These are phyloP conservation scores for Holotrichia oblita DNA, from an alignment of 1,140 invertebrate genomes.

Conservation along the genomic window DNA sequence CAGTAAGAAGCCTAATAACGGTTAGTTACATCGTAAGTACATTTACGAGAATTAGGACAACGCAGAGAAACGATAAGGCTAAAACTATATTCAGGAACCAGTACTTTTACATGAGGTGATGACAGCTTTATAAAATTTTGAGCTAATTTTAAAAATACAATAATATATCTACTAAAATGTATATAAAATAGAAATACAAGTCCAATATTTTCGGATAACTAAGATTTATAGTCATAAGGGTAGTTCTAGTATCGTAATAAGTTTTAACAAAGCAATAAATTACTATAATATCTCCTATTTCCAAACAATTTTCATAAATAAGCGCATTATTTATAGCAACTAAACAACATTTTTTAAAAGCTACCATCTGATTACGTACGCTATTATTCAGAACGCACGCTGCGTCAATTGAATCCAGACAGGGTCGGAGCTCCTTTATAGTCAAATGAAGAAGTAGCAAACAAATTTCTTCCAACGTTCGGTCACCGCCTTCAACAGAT, in stretches of 20 bases:
- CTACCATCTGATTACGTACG: conserved; percentile 7
- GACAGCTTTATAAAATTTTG: no score
- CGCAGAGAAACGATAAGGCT: no score
- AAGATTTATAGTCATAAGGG: background rate
- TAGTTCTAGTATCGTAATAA: background rate
- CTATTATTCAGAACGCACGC: background rate
- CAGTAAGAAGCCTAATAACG: no score
- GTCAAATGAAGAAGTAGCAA: background rate
- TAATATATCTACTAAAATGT: no score
- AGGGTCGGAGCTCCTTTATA: background rate
- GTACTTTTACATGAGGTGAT: no score
- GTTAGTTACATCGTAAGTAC: no score
- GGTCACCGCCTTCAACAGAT: conserved; percentile 44
- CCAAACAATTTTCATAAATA: conserved; percentile 18
- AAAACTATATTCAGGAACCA: no score
- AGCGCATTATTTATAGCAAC: background rate
- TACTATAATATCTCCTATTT: background rate
- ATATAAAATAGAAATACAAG: no score
- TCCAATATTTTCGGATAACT: background rate
- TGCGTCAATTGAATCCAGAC: background rate
- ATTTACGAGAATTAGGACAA: no score
- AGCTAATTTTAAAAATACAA: no score
- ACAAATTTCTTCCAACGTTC: conserved; percentile 41
- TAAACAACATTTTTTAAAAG: background rate
- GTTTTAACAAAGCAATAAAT: background rate